Base-by-base conservation (phyloP, 2,113 vertebrate species). In the Actenoides lindsayi region DNA sequence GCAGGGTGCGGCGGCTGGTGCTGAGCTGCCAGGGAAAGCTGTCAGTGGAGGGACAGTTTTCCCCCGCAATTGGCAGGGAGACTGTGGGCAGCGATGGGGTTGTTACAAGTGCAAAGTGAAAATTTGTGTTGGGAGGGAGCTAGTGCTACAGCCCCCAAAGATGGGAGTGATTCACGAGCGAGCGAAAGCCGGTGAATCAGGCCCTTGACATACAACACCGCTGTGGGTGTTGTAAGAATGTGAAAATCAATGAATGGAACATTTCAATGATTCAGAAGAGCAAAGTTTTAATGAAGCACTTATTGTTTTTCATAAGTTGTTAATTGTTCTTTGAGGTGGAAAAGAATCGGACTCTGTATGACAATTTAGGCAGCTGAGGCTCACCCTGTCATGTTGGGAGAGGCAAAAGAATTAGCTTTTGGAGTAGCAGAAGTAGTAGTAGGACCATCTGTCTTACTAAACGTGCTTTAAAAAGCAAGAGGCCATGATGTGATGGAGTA, bases 321-420 rank as follows among this genome's bases (percentile, higher is more conserved):
- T 53, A 14, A 31, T 81, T 10, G 13, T 73, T 6, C 30, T 74
- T 35, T 14, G 67, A 33, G 60, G 20, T 70, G 51, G 80, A 9
- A 48, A 20, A 37, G 37, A 28, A 64, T 14, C 19, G 16, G 33
- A 4, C 50, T 65, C 42, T 15, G 39, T 60, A 8, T 42, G 59
- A 8, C 3, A 1, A 8, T 41, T 62, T 11, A 7, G 33, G 50
- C 48, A 15, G 48, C 15, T 74, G 10, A 27, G 53, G 35, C 41
- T 87, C 24, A 0, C 15, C 20, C 30, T 11, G 18, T 41, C 0
- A 0, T 7, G 11, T 35, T 0, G 0, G 37, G 35, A 77, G 42
- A 44, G 71, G 75, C 54, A 62, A 8, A 57, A 74, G 37, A 14
- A 25, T 41, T 2, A 9, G 9, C 67, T 54, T 35, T 31, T 41